Evolutionary conservation across 92 coral and sea anemone species (phyloP), one percentile per base, ranked within the genome.

Genomic region (Nematostella vectensis): DNA sequence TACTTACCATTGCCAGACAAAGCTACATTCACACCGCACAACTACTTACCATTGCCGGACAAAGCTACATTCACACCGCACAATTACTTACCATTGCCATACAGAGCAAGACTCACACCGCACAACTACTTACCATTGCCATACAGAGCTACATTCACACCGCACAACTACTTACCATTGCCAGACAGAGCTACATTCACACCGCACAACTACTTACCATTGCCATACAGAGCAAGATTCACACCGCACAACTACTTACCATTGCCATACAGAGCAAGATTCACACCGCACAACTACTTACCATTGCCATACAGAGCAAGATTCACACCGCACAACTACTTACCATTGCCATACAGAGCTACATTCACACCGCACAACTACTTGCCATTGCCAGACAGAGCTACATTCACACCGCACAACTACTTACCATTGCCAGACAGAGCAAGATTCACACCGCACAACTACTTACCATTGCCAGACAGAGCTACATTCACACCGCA

Each of bases 241-340:
- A 89, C 95, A 18, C 97, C 97, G 12, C 89, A 78, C 21, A 95
- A 95, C 2, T 95, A 95, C 22, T 76, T 68, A 45, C 70, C 70
- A 16, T 87, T 76, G 11, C 97, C 95, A n/a, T n/a, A n/a, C n/a
- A n/a, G n/a, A n/a, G 25, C 4, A 6, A 18, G 48, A 23, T 15
- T 27, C 18, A 10, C 6, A 3, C 25, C 25, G 4, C 44, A 15
- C 6, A 33, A 33, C 40, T 33, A 33, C 50, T 4, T n/a, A 65
- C 71, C 71, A 53, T 65, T 65, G 20, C 22, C 44, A 28, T 12
- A 78, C 13, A 89, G 74, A 22, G 78, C 47, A 33, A 89, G 81
- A 27, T 85, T 85, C 27, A 89, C 95, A 18, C 97, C 97, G 12
- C 89, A 78, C 21, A 95, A 95, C 2, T 95, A 95, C 22, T 76